A percentile compares a stretch with the other conserved stretches of the same genome.
phyloP scores from a whole-genome alignment of 1,140 invertebrate species.

The Papilio glaucus region DNA sequence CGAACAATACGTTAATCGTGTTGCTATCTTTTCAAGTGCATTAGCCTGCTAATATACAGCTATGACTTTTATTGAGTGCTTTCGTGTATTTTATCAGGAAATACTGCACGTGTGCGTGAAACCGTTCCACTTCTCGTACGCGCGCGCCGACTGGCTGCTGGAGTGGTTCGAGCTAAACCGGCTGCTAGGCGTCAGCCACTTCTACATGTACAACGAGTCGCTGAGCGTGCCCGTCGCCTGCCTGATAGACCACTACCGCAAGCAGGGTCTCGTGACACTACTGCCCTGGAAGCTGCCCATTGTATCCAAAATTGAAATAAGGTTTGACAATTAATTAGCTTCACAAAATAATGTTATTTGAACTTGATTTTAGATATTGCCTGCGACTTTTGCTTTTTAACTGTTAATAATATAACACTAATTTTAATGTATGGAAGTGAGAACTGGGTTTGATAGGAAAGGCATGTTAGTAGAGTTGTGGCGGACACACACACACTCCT shows the following conservation, averaged over 20 bases:
- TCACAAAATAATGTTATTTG: no score
- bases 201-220: constrained; percentile 97
- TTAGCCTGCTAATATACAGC: no score
- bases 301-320: constrained; percentile 94
- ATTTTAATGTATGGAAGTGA: no score
- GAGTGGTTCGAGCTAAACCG: constrained; percentile 96
- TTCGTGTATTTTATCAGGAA: constrained; percentile 67
- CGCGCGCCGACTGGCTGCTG: constrained; percentile 92
- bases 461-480: no score
- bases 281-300: constrained; percentile 96
- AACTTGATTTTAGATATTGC: no score
- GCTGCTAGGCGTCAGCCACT: constrained; percentile 93
- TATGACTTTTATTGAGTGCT: not conserved
- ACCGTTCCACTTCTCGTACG: constrained; percentile 95
- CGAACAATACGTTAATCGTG: no score
- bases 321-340: constrained; percentile 54
- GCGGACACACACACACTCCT: no score
- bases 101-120: constrained; percentile 95
- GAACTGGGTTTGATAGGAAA: no score
- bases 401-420: no score
- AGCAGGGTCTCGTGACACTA: constrained; percentile 89
- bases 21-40: no score
- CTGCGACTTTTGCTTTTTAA: no score
- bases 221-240: constrained; percentile 90
- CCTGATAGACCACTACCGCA: constrained; percentile 89